Evolutionary conservation across 1,140 invertebrate genomes (phyloP).

Genomic region (Caerostris darwini): DNA sequence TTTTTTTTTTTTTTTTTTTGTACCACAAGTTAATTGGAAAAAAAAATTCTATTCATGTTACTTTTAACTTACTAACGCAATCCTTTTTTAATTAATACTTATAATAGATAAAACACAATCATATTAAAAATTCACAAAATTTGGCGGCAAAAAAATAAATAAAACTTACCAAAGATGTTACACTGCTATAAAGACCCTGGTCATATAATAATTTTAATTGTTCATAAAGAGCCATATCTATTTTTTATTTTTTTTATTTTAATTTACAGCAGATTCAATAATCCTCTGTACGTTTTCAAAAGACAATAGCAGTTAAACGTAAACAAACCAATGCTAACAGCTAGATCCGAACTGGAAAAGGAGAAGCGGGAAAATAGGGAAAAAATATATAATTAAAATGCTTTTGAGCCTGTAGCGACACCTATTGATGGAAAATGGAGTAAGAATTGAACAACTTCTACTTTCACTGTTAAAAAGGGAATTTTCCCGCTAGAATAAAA

Average conservation of each 20-base stretch:
- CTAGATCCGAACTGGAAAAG: neutral
- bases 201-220: conserved; percentile 61
- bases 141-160: neutral
- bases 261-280: neutral
- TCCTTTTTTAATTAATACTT: too few species aligned
- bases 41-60: too few species aligned
- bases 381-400: neutral
- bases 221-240: conserved; percentile 25
- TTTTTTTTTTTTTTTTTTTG: too few species aligned
- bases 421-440: too few species aligned
- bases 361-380: neutral
- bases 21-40: too few species aligned
- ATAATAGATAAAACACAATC: too few species aligned
- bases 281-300: neutral
- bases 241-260: neutral
- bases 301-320: neutral
- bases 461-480: too few species aligned
- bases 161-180: conserved; percentile 43
- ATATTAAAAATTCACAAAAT: too few species aligned
- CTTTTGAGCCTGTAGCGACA: too few species aligned
- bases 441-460: too few species aligned
- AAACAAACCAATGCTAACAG: neutral
- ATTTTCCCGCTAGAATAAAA: too few species aligned
- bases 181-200: conserved; percentile 64
- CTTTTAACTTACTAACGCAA: too few species aligned